These are phyloP conservation scores for Otolemur crassicaudatus DNA, from an alignment of 2,797 vertebrate species.

Conservation along the genomic window DNA sequence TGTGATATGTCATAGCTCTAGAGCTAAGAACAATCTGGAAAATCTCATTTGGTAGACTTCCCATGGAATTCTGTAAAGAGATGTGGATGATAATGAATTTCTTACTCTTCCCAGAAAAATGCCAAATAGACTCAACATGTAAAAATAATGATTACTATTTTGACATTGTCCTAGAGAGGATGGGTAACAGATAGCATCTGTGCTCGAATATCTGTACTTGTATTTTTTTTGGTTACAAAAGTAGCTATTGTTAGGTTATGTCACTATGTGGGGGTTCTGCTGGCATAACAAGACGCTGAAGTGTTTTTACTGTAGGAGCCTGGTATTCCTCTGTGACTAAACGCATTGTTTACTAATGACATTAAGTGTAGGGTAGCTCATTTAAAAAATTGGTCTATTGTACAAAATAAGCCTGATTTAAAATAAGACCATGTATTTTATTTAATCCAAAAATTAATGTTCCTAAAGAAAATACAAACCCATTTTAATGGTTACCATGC, in stretches of 20 bases:
- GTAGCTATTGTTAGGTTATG: constrained; percentile 69
- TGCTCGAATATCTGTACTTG: constrained; percentile 3
- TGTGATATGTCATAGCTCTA: not conserved
- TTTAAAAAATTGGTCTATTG: constrained; percentile 79
- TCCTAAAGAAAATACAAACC: constrained; percentile 74
- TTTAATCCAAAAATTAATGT: constrained; percentile 83
- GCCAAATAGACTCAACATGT: not conserved
- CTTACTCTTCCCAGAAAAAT: constrained; percentile 6
- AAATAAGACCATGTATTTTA: constrained; percentile 81
- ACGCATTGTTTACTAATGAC: constrained; percentile 81
- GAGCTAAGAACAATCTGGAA: not conserved
- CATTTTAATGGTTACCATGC: constrained; percentile 73
- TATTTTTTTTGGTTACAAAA: constrained; percentile 12
- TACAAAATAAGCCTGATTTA: constrained; percentile 77
- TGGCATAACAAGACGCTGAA: constrained; percentile 38
- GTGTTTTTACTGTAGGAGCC: constrained; percentile 65
- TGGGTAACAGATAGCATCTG: constrained; percentile 1
- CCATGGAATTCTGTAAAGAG: constrained; percentile 16
- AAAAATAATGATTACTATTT: constrained; percentile 39
- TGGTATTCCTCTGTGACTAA: constrained; percentile 72
- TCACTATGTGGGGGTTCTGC: constrained; percentile 33
- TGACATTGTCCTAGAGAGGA: constrained; percentile 20
- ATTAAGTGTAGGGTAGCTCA: constrained; percentile 80
- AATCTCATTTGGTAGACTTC: constrained; percentile 35
- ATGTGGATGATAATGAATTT: constrained; percentile 2